A percentile compares a stretch with the other conserved stretches of the same genome.
Conservation (phyloP, 2,888 invertebrate species). For the Tenthredo amoena region DNA sequence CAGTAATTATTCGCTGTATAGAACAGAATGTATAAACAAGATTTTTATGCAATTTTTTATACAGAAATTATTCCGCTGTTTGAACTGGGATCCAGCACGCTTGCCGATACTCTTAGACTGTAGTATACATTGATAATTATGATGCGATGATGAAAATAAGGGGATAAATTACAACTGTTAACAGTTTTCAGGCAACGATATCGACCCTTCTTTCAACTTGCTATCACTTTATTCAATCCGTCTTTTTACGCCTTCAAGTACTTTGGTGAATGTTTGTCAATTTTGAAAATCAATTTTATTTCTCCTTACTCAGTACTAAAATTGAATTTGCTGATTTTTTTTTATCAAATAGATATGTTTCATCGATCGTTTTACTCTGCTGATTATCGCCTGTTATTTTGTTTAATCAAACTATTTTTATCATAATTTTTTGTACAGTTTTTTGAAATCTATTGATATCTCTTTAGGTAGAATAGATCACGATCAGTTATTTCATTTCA, state of each 20-base stretch:
- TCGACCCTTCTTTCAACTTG: not conserved
- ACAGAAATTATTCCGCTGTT: conserved; percentile 24
- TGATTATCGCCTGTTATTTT: not conserved
- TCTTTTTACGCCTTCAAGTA: not conserved
- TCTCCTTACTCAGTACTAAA: not conserved
- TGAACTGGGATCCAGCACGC: conserved; percentile 67
- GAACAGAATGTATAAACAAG: too few relatives aligned
- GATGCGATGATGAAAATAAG: conserved; percentile 11
- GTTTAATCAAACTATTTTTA: not conserved
- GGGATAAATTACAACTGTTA: not conserved
- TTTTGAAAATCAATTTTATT: not conserved
- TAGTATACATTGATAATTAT: conserved; percentile 62
- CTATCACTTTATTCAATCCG: not conserved
- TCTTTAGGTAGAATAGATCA: not conserved
- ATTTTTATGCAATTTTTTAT: not conserved
- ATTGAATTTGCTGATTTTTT: not conserved
- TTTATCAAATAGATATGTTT: not conserved
- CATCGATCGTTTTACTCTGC: not conserved
- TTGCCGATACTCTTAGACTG: conserved; percentile 73
- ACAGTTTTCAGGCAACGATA: not conserved
- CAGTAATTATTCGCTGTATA: too few relatives aligned
- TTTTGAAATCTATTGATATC: not conserved
- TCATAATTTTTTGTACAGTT: not conserved
- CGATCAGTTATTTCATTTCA: not conserved
- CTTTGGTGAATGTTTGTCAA: not conserved